Base-by-base conservation (phyloP, 2,113 vertebrate species). In the Carassius gibelio region DNA sequence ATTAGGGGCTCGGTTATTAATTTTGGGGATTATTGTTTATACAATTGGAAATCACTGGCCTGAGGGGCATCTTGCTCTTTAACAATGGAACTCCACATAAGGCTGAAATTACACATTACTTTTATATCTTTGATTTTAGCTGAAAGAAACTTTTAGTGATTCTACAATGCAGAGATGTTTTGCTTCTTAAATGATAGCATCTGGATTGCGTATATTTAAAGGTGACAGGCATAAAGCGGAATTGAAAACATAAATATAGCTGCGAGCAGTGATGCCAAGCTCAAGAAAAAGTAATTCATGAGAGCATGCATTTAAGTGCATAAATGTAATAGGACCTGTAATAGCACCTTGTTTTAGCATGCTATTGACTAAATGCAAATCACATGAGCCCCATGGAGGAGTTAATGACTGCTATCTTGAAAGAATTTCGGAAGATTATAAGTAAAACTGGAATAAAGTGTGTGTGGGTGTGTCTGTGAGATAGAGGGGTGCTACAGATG, bases 61-160 rank as follows among this genome's bases (percentile, higher is more conserved):
- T 74, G 82, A 91, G 88, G 89, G 88, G 77, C 90, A 87, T 77
- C 84, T 88, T 87, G 87, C 86, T 85, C 86, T 87, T 8, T 76
- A 90, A 82, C 87, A 88, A 88, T 90, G 84, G 81, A 14, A 83
- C 76, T 86, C 78, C 88, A 84, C 86, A 79, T 91, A 85, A 85
- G 86, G 81, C 89, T 89, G 89, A 64, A 85, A 76, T 89, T 87
- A 89, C 87, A 86, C 86, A 71, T 8, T 87, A 85, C 80, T n/a
- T 66, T 81, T 66, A 36, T 36, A 36, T 79, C 30, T 10, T 30
- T 55, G 75, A 57, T 57, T 77, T 77, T 57, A 30, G 50, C 75
- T 57, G 50, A 57, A 34, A 50, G 45, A 17, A 34, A 15, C 26
- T 66, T 13, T 23, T 66, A 14, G 5, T 30, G 10, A 26, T 30